These are phyloP conservation scores for Erpornis zantholeuca DNA, from an alignment of 2,113 vertebrate species.

Conservation along the genomic window DNA sequence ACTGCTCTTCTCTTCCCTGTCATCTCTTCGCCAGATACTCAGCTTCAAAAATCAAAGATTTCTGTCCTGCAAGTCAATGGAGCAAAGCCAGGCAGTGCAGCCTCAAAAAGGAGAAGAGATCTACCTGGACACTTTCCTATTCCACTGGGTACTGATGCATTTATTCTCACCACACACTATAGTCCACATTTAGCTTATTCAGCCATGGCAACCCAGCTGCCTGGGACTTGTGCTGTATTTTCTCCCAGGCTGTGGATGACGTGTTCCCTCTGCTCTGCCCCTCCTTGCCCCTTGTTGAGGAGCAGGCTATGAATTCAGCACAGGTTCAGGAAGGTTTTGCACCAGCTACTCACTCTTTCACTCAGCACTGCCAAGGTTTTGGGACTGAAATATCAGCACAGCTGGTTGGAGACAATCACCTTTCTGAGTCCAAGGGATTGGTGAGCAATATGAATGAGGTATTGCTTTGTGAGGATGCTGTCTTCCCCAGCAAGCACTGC, in stretches of 20 bases:
- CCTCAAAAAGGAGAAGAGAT: neutral
- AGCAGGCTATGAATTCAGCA: neutral
- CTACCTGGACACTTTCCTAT: constrained; percentile 10
- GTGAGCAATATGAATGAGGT: neutral
- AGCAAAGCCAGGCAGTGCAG: neutral
- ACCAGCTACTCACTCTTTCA: neutral
- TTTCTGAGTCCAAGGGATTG: neutral
- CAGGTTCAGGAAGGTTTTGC: neutral
- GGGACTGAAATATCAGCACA: neutral
- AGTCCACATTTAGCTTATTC: constrained; percentile 16
- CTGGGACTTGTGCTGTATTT: neutral
- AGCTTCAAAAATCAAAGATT: constrained; percentile 10
- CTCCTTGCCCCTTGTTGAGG: neutral
- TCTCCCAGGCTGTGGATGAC: neutral
- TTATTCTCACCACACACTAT: neutral
- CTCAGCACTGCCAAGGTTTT: neutral
- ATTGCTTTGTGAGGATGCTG: neutral
- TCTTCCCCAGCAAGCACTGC: neutral
- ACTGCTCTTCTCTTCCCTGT: neutral
- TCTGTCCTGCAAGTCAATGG: neutral
- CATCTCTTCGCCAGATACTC: neutral
- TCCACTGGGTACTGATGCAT: neutral
- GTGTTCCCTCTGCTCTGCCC: neutral
- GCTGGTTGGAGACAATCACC: neutral
- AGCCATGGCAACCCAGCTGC: constrained; percentile 33